Evolutionary conservation across 2,888 invertebrate genomes (phyloP).

Genomic region (Vanessa cardui): DNA sequence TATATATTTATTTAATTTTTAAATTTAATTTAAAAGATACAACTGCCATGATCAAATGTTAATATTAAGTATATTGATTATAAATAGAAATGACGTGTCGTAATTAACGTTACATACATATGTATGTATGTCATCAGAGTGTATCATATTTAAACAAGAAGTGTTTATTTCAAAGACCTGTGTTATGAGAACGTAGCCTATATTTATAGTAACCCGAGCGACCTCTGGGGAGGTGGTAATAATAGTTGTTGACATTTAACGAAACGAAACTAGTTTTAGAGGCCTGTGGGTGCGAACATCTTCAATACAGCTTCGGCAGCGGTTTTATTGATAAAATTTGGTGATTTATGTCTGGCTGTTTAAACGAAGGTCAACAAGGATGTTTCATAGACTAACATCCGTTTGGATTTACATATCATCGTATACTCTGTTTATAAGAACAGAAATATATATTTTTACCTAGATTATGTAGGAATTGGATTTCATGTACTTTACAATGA

Average conservation of each 20-base stretch:
- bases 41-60: no score
- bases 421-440: background rate
- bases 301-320: constrained; percentile 44
- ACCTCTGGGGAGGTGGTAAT: constrained; percentile 62
- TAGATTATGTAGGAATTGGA: background rate
- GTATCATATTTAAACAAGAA: background rate
- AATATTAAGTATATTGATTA: no score
- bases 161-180: constrained; percentile 27
- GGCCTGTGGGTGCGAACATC: constrained; percentile 49
- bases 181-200: constrained; percentile 45
- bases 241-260: constrained; percentile 76
- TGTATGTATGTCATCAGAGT: no score
- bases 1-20: no score
- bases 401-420: constrained; percentile 18
- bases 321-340: constrained; percentile 53
- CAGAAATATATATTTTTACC: background rate
- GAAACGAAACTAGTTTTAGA: constrained; percentile 66
- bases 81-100: no score
- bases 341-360: constrained; percentile 45
- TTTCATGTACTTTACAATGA: no score
- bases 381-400: constrained; percentile 24
- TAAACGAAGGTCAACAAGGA: constrained; percentile 35
- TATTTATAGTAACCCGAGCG: constrained; percentile 55
- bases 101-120: no score
- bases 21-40: no score